phyloP scores from a whole-genome alignment of 2,113 vertebrate genomes.

The Megalops atlanticus region DNA sequence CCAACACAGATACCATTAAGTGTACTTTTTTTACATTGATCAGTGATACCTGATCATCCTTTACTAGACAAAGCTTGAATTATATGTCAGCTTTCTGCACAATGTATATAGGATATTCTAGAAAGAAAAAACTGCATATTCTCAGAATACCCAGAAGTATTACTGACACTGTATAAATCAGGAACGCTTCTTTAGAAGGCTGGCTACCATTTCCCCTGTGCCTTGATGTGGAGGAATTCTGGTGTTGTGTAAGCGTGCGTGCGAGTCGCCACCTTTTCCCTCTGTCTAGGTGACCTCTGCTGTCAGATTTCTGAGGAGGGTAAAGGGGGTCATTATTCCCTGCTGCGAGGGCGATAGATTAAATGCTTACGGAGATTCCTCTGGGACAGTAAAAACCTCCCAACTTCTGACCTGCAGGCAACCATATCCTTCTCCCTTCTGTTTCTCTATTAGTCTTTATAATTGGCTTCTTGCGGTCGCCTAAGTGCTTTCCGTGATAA shows the following conservation, averaged over 20 bases:
- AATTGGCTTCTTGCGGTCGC: constrained; percentile 14
- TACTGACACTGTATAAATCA: not conserved
- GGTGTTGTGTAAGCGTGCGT: constrained; percentile 45
- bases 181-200: not conserved
- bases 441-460: constrained; percentile 40
- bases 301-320: constrained; percentile 46
- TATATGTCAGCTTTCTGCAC: too few species aligned
- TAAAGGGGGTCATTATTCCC: constrained; percentile 43
- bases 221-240: constrained; percentile 27
- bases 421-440: constrained; percentile 51
- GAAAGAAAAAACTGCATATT: not conserved
- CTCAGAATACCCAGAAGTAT: not conserved
- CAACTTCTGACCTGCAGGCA: constrained; percentile 42
- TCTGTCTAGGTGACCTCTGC: constrained; percentile 38
- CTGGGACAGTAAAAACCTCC: constrained; percentile 28
- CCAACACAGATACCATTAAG: too few species aligned
- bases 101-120: not conserved
- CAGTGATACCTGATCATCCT: too few species aligned
- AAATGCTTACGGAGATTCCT: constrained; percentile 39
- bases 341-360: constrained; percentile 18
- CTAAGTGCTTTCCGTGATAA: constrained; percentile 22
- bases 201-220: constrained; percentile 10
- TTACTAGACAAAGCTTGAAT: too few species aligned
- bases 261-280: constrained; percentile 51
- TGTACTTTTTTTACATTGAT: too few species aligned